Evolutionary conservation across 2,888 invertebrate genomes (phyloP), one percentile per base, ranked within the genome.

Genomic region (Zelleria hepariella): DNA sequence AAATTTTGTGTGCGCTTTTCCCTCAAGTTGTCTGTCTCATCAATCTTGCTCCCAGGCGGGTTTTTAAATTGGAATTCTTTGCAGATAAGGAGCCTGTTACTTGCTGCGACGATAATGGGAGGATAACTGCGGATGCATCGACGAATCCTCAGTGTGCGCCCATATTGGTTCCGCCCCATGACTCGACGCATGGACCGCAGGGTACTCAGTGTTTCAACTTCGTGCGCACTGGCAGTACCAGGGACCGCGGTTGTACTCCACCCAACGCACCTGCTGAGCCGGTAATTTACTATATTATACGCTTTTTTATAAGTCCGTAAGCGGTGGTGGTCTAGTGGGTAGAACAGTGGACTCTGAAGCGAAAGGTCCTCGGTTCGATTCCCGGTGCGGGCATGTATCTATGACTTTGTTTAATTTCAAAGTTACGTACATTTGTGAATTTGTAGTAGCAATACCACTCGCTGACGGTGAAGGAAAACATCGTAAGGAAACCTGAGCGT

Each of bases 161-260:
- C 0, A 74, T 88, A 52, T 61, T 86, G 6, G 71, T 86, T 3
- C 82, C 87, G 0, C 75, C 74, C 0, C 74, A 78, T 52, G 88
- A 88, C 59, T 82, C 82, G 0, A 68, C 86, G 1, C 92, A 91
- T 65, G 71, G 78, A 0, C 76, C 82, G 6, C 83, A 85, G 51
- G 90, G 91, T 21, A 90, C 90, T 0, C 89, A 89, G 61, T 95
- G 95, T 72, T 90, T 94, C 88, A 94, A 93, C 82, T 94, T 95
- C 67, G 92, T 94, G 5, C 89, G 94, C 63, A 93, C 93, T 1
- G 90, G 89, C 47, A 91, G 92, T 2, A 93, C 94, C 57, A 90
- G 92, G 58, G 92, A 93, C 65, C 89, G 92, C 61, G 90, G 92
- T 57, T 93, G 94, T 66, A 91, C 92, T 2, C 83, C 91, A 25